Evolutionary conservation across 2,113 vertebrate genomes (phyloP).

Genomic region (Miniopterus natalensis): DNA sequence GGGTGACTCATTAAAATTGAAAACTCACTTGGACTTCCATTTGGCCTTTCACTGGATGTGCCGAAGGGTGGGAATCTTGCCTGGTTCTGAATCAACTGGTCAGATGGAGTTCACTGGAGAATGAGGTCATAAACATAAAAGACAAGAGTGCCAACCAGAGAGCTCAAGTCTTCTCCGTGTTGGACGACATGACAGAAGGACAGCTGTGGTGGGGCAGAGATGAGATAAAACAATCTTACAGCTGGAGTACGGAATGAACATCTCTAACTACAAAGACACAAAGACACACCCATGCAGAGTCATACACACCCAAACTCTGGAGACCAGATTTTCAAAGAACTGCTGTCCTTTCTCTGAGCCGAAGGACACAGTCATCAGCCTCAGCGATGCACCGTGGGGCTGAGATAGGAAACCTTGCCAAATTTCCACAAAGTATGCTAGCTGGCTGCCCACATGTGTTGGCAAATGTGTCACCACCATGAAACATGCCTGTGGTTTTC

Average conservation of each 20-base stretch:
- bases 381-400: fast-evolving
- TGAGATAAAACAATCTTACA: background rate
- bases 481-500: background rate
- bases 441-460: background rate
- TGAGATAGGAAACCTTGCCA: background rate
- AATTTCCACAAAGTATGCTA: slow-evolving; percentile 61
- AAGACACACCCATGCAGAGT: slow-evolving; percentile 35
- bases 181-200: background rate
- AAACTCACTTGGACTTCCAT: slow-evolving; percentile 75
- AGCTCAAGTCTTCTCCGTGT: slow-evolving; percentile 14
- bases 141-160: slow-evolving; percentile 58
- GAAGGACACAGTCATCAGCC: background rate
- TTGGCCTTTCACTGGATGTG: slow-evolving; percentile 80
- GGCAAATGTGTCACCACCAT: background rate
- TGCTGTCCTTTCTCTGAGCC: background rate
- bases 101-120: slow-evolving; percentile 74
- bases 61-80: slow-evolving; percentile 73
- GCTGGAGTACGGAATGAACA: background rate
- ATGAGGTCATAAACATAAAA: slow-evolving; percentile 83
- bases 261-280: slow-evolving; percentile 42
- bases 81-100: slow-evolving; percentile 76
- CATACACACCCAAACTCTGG: background rate
- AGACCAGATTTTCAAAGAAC: background rate
- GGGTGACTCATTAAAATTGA: slow-evolving; percentile 68
- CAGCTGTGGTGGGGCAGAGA: background rate